These are phyloP conservation scores for Nycticebus coucang DNA, from an alignment of 2,113 vertebrate genomes.

Conservation along the genomic window DNA sequence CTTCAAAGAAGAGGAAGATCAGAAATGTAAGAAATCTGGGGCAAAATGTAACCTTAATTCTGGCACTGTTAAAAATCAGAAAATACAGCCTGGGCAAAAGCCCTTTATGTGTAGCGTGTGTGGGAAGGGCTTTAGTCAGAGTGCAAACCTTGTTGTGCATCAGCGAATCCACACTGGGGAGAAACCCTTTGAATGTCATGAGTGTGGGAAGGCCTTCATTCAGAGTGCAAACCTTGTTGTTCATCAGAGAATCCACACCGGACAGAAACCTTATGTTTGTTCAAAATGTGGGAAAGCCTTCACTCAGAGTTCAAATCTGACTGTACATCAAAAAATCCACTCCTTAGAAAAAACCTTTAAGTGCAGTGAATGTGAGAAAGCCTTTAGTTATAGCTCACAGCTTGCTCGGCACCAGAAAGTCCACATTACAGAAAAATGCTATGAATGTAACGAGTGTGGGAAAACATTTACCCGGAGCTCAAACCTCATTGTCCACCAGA, in stretches of 20 bases:
- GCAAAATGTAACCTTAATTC: constrained; percentile 32
- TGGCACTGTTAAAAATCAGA: constrained; percentile 55
- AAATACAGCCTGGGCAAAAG: constrained; percentile 61
- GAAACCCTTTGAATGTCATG: constrained; percentile 74
- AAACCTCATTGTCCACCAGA: constrained; percentile 79
- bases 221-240: constrained; percentile 77
- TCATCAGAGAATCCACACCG: constrained; percentile 78
- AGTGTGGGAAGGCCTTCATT: constrained; percentile 79
- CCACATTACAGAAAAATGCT: constrained; percentile 77
- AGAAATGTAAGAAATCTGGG: constrained; percentile 6
- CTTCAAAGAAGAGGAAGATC: constrained; percentile 58
- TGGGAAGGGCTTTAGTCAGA: constrained; percentile 79
- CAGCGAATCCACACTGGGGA: constrained; percentile 78
- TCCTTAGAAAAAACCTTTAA: constrained; percentile 77
- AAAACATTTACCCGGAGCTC: constrained; percentile 80
- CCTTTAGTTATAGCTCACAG: constrained; percentile 78
- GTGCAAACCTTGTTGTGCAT: constrained; percentile 75
- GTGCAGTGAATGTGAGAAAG: constrained; percentile 76
- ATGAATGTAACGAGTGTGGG: constrained; percentile 77
- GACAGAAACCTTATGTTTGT: constrained; percentile 75
- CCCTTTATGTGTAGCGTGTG: constrained; percentile 69
- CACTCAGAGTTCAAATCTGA: constrained; percentile 78
- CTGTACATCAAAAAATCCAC: constrained; percentile 78
- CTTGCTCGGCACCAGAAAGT: constrained; percentile 79
- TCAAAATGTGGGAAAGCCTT: constrained; percentile 78